Evolutionary conservation across 2,113 vertebrate species (phyloP), one percentile per base, ranked within the genome.

Genomic region (Tenebrosternarchus preto): DNA sequence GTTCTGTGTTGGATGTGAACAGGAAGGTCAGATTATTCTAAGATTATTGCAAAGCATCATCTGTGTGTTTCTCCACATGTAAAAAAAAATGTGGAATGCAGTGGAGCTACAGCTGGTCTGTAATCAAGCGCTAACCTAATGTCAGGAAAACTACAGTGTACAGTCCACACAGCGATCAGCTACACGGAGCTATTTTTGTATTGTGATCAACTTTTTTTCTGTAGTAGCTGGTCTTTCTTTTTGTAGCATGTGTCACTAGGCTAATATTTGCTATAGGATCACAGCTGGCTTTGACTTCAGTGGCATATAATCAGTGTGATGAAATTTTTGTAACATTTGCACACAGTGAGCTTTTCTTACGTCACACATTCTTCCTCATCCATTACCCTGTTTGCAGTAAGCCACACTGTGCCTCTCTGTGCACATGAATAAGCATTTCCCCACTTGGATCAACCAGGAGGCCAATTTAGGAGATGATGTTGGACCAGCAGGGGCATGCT

Each of bases 381-480:
- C 43, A 71, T 59, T 78, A 53, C 68, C 24, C 50, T 66, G 61
- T 71, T 71, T 63, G 24, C 9, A 36, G 66, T 66, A 63, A n/a
- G 36, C 2, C 16, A 76, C 9, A 72, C 22, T 22, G 36, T 17
- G 22, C 63, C 24, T 63, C 31, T 24, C 57, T 39, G 36, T 25
- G 36, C 0, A 0, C 4, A 15, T 29, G 29, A 66, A 66, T 33
- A 19, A 66, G 19, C 63, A 66, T 33, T 33, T 7, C 63, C 12
- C 61, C n/a, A n/a, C 12, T 64, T 16, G 19, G 61, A 64, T 64
- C 29, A 33, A 29, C 27, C 20, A 64, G 61, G 61, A 25, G 61
- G 27, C 61, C 61, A 64, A 31, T 31, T 64, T 66, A 8, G 63
- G 63, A 64, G 17, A 3, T 7, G n/a, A n/a, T 20, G 29, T 31